phyloP scores from a whole-genome alignment of 2,113 vertebrate genomes.

The Porphyrio hochstetteri region DNA sequence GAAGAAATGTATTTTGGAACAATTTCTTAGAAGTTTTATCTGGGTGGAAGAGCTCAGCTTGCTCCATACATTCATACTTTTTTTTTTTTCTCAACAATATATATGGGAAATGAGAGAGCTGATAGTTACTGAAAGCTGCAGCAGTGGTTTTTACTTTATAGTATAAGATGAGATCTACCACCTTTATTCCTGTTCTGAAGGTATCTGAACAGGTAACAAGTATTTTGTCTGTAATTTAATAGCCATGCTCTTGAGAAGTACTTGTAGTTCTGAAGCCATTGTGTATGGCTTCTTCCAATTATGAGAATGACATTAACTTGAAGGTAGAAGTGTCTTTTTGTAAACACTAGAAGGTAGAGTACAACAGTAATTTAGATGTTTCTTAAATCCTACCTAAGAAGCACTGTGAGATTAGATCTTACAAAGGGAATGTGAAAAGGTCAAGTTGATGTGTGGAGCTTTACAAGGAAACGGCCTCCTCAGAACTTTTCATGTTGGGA shows the following conservation, averaged over 20 bases:
- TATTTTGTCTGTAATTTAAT: conserved; percentile 21
- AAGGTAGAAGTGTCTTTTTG: conserved; percentile 39
- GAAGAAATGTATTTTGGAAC: background rate
- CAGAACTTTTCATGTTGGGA: conserved; percentile 21
- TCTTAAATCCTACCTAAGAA: conserved; percentile 55
- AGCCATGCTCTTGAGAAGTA: conserved; percentile 30
- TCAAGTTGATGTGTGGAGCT: conserved; percentile 64
- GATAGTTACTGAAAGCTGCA: background rate
- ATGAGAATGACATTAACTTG: conserved; percentile 49
- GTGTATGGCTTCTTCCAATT: conserved; percentile 52
- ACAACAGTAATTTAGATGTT: conserved; percentile 68
- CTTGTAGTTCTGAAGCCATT: conserved; percentile 52
- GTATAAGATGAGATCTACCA: background rate
- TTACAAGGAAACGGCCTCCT: conserved; percentile 29
- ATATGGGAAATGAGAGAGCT: background rate
- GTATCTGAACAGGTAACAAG: background rate
- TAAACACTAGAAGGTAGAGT: conserved; percentile 63
- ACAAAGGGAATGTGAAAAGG: conserved; percentile 55
- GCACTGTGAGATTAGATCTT: conserved; percentile 19
- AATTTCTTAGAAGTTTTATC: background rate
- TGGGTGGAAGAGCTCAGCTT: background rate
- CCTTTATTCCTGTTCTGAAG: background rate
- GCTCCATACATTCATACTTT: background rate
- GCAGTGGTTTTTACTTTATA: background rate
- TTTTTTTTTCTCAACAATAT: background rate